A percentile compares a stretch with the other conserved stretches of the same genome.
Evolutionary conservation across 2,888 invertebrate species (phyloP).

Genomic region (Drosophila lacicola): DNA sequence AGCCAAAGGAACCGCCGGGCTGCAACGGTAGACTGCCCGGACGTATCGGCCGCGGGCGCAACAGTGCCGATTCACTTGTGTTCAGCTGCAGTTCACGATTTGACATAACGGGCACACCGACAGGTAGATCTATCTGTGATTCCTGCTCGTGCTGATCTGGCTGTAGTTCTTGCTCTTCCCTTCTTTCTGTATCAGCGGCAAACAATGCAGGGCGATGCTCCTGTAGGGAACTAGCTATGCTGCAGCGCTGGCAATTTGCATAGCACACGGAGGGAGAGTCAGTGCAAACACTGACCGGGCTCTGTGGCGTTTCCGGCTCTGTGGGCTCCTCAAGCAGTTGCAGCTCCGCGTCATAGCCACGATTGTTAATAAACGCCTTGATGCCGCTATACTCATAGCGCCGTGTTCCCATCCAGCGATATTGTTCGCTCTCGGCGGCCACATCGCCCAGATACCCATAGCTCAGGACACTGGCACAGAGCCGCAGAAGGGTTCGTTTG

Average conservation of each 20-base stretch:
- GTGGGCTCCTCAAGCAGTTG: slow-evolving; percentile 82
- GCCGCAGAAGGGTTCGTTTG: slow-evolving; percentile 87
- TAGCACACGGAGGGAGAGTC: slow-evolving; percentile 68
- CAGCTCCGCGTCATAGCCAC: slow-evolving; percentile 88
- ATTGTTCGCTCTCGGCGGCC: slow-evolving; percentile 91
- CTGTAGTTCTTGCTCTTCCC: slow-evolving; percentile 1
- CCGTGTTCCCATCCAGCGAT: slow-evolving; percentile 94
- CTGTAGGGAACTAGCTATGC: slow-evolving; percentile 66
- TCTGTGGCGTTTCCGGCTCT: slow-evolving; percentile 74
- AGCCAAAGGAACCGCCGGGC: slow-evolving; percentile 21
- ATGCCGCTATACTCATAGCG: slow-evolving; percentile 92
- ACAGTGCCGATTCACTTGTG: slow-evolving; percentile 47
- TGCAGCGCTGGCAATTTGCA: slow-evolving; percentile 75
- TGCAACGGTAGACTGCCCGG: slow-evolving; percentile 47
- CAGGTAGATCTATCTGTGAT: neutral
- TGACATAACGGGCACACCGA: slow-evolving; percentile 1
- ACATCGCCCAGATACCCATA: slow-evolving; percentile 95
- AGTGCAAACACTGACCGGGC: slow-evolving; percentile 37
- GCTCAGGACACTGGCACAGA: slow-evolving; percentile 91
- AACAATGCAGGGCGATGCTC: slow-evolving; percentile 55
- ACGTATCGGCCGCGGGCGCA: slow-evolving; percentile 46
- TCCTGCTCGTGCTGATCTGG: neutral
- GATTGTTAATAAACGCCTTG: slow-evolving; percentile 88
- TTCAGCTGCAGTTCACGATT: slow-evolving; percentile 25
- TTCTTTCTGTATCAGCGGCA: neutral